Evolutionary conservation across 2,797 vertebrate species (phyloP).

Genomic region (Discoglossus pictus): DNA sequence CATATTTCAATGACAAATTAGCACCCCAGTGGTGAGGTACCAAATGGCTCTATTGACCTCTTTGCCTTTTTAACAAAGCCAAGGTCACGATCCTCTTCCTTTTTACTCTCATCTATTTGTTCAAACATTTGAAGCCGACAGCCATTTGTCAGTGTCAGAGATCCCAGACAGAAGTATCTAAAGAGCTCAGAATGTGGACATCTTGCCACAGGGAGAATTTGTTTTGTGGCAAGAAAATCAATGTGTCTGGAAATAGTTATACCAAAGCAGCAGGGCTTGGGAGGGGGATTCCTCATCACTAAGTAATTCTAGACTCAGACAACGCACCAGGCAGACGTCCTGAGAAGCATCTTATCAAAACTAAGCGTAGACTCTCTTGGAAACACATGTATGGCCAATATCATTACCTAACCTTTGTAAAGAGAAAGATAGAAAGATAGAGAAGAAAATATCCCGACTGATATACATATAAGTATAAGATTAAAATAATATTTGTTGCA

Average conservation of each 20-base stretch:
- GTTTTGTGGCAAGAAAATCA: not conserved
- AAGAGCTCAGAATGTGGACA: slow-evolving; percentile 18
- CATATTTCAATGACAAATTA: accelerated
- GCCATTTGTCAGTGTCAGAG: slow-evolving; percentile 13
- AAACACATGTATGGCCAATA: too few relatives aligned
- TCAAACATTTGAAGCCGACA: not conserved
- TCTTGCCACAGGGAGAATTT: not conserved
- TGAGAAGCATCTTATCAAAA: too few relatives aligned
- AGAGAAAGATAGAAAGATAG: too few relatives aligned
- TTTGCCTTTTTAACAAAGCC: accelerated
- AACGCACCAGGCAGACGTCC: too few relatives aligned
- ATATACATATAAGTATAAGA: too few relatives aligned
- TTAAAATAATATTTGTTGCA: too few relatives aligned
- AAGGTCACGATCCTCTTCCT: not conserved
- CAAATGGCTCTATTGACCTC: accelerated
- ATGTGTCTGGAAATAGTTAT: not conserved
- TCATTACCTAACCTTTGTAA: too few relatives aligned
- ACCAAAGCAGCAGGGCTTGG: not conserved
- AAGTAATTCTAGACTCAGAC: not conserved
- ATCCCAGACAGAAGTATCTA: slow-evolving; percentile 14
- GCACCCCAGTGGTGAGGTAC: not conserved
- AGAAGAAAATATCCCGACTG: too few relatives aligned
- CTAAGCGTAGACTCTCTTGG: too few relatives aligned
- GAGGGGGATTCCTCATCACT: not conserved
- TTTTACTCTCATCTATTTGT: slow-evolving; percentile 3